Evolutionary conservation across 2,113 vertebrate genomes (phyloP), one percentile per base, ranked within the genome.

Genomic region (Hemicordylus capensis): DNA sequence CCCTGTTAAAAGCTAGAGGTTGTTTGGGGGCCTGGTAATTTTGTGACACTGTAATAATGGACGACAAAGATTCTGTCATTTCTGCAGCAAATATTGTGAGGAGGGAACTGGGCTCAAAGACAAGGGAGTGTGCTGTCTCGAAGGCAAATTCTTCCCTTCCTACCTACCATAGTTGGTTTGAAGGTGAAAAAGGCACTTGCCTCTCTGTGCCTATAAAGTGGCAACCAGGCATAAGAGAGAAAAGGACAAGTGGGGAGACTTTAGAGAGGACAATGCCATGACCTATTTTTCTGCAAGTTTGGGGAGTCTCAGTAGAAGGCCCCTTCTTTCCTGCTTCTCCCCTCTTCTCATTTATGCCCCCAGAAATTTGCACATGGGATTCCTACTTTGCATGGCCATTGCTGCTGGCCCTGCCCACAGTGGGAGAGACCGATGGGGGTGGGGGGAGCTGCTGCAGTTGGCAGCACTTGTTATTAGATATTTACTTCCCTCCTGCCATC

Each of bases 1-100:
- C 81, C 75, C 81, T 76, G 74, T 91, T 95, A 92, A 92, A 92
- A 92, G 87, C 79, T 82, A 87, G 86, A 88, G 77, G 90, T 93
- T 84, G 80, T 75, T 93, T n/a, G n/a, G 51, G 72, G 88, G 56
- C 58, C 48, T 51, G 86, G 89, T 93, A 89, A 89, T 92, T 87
- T 85, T 84, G 63, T 58, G 11, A 31, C 84, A 83, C 82, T 75
- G 83, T 58, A 64, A 64, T 26, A 70, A 0, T 34, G 59, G 2
- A 39, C 90, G 80, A 20, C 26, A 61, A 69, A 74, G 86, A 92
- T 75, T 11, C 0, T 0, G 56, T 78, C 26, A 73, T 86, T 48
- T 61, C 46, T 12, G 74, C 7, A 22, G 37, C 31, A 22, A 70
- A 31, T 37, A 44, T 20, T 20, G 14, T 6, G 5, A 58, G 34